Evolutionary conservation across 2,888 invertebrate genomes (phyloP), one percentile per base, ranked within the genome.

Genomic region (Morpho deidamia): DNA sequence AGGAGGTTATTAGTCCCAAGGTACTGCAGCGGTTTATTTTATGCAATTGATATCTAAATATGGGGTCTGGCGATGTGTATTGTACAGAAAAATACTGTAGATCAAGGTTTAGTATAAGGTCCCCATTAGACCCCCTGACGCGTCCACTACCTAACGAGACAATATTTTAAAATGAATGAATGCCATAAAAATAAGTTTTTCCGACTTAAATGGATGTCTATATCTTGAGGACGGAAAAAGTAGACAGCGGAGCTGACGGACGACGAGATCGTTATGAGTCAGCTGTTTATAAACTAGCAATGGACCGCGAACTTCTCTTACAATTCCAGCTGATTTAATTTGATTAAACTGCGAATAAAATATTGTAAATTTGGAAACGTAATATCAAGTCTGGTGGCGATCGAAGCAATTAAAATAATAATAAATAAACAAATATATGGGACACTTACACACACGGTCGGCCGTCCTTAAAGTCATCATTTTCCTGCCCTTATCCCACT

Each of bases 41-140:
- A 47, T 14, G 47, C 47, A 40, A 33, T 47, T 47, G 33, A 40
- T 39, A 47, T 39, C 47, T 40, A 33, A 47, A 47, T 40, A 47
- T 40, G 47, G 47, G 10, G 9, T 11, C 37, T 40, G 11, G 11
- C 8, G 47, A 47, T 47, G 32, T 47, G 40, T 47, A 33, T 40
- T 40, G 40, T 39, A n/a, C n/a, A n/a, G n/a, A 45, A 45, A 37
- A 11, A 34, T 32, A 32, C 14, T 42, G 32, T n/a, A 8, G 7
- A n/a, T n/a, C 23, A 32, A 42, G 23, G n/a, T n/a, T 10, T 23
- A 23, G 12, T 35, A 49, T 34, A 40, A 14, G 33, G 44, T n/a
- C 43, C 50, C 35, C 49, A 48, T 42, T 38, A 33, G 53, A 56
- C 59, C 61, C 54, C 61, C 59, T 56, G 59, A 50, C 46, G 61